Conservation (phyloP, 2,797 vertebrate species). For the Crenichthys baileyi region DNA sequence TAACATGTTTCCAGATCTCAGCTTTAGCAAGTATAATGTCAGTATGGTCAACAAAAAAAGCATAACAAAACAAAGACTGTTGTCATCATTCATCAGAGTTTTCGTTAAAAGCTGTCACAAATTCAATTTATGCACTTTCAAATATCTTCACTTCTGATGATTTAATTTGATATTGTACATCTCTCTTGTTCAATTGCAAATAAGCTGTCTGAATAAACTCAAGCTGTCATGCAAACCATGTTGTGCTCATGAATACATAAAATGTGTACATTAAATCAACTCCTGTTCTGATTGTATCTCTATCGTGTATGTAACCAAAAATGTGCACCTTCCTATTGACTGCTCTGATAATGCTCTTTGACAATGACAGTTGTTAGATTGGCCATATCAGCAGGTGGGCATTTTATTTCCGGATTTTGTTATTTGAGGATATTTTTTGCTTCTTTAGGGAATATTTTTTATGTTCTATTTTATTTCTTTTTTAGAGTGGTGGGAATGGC, state of each 20-base stretch:
- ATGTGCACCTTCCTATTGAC: conserved; percentile 21
- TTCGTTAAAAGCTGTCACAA: no score
- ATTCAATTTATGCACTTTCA: background rate
- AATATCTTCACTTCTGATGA: background rate
- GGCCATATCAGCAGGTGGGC: conserved; percentile 14
- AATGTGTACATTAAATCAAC: background rate
- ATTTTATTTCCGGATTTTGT: conserved; percentile 40
- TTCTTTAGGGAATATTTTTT: conserved; percentile 30
- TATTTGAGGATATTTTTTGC: conserved; percentile 43
- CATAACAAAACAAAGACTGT: background rate
- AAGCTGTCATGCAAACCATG: background rate
- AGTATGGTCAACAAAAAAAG: background rate
- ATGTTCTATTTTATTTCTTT: conserved; percentile 36
- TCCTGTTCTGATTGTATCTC: conserved; percentile 6
- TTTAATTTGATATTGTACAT: background rate
- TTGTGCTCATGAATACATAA: conserved; percentile 1
- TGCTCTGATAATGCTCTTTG: conserved; percentile 26
- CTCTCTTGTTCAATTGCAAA: background rate
- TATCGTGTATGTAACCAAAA: conserved; percentile 7
- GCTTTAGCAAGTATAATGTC: no score
- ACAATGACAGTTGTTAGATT: conserved; percentile 51
- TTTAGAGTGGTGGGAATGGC: conserved; percentile 16
- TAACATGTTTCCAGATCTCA: no score
- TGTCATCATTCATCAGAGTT: background rate
- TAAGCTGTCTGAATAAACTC: background rate